A percentile compares a stretch with the other conserved stretches of the same genome.
Evolutionary conservation across 2,888 invertebrate genomes (phyloP).

Genomic region (Marasmarcha lunaedactyla): DNA sequence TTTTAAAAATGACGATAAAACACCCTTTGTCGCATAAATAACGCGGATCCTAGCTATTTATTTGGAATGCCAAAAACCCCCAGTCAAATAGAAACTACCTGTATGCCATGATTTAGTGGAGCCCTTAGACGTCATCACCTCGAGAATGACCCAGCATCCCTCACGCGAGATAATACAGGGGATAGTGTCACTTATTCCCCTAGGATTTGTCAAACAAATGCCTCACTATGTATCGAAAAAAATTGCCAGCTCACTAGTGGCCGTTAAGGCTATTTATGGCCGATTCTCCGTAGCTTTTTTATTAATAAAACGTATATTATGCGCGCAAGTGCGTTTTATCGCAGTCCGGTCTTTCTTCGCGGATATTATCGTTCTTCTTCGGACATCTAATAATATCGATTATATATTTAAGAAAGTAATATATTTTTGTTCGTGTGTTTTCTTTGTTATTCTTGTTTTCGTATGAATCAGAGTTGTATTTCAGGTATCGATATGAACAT

Average conservation of each 20-base stretch:
- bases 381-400: background rate
- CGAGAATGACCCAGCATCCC: constrained; percentile 61
- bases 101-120: constrained; percentile 56
- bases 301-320: constrained; percentile 71
- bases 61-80: constrained; percentile 28
- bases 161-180: constrained; percentile 59
- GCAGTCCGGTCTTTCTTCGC: constrained; percentile 45
- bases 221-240: constrained; percentile 59
- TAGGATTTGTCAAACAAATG: constrained; percentile 71
- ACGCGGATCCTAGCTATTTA: constrained; percentile 36
- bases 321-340: constrained; percentile 70
- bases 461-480: background rate
- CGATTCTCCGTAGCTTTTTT: constrained; percentile 62
- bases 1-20: background rate
- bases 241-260: constrained; percentile 60
- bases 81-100: constrained; percentile 47
- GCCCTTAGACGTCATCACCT: constrained; percentile 60
- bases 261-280: constrained; percentile 67
- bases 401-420: background rate
- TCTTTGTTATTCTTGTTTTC: constrained; percentile 8
- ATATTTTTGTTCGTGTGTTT: background rate
- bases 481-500: constrained; percentile 10
- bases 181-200: constrained; percentile 57
- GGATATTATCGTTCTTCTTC: constrained; percentile 64
- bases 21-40: constrained; percentile 27